Conservation (phyloP, 1,140 invertebrate species). For the Melanaphis sacchari region DNA sequence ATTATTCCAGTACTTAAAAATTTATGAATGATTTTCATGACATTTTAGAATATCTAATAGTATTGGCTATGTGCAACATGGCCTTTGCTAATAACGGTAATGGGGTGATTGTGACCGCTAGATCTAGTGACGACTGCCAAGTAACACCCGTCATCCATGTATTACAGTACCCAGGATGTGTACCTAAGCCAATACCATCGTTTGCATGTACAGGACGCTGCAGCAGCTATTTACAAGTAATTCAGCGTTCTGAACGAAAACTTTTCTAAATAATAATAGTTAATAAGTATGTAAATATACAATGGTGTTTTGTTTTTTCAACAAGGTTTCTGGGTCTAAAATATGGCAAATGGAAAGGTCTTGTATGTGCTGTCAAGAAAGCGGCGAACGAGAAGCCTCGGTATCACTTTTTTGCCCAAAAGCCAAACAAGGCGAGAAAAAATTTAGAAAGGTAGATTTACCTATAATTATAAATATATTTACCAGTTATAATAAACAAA, state of each 20-base stretch:
- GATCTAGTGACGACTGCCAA: slow-evolving; percentile 79
- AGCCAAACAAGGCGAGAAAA: slow-evolving; percentile 82
- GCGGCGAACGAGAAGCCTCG: slow-evolving; percentile 87
- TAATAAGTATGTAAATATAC: not conserved
- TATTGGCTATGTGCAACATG: slow-evolving; percentile 31
- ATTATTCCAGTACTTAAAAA: not conserved
- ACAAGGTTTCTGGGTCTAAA: slow-evolving; percentile 90
- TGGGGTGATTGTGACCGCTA: slow-evolving; percentile 29
- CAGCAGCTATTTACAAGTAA: slow-evolving; percentile 89
- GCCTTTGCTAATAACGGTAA: slow-evolving; percentile 46
- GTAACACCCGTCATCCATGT: slow-evolving; percentile 91
- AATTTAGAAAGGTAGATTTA: slow-evolving; percentile 79
- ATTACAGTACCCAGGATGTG: slow-evolving; percentile 88
- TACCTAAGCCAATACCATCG: slow-evolving; percentile 90
- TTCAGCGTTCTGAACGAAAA: not conserved
- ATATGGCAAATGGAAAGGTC: slow-evolving; percentile 96
- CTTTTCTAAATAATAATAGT: not conserved
- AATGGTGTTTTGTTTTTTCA: not conserved
- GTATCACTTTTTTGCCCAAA: slow-evolving; percentile 89
- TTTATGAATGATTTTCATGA: not conserved
- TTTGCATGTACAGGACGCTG: slow-evolving; percentile 91
- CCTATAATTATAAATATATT: not conserved
- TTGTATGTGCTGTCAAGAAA: slow-evolving; percentile 94
- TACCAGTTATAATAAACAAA: not conserved
- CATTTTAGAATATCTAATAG: slow-evolving; percentile 26